Conservation (phyloP, 2,797 vertebrate genomes). For the Percopsis omiscomaycus region DNA sequence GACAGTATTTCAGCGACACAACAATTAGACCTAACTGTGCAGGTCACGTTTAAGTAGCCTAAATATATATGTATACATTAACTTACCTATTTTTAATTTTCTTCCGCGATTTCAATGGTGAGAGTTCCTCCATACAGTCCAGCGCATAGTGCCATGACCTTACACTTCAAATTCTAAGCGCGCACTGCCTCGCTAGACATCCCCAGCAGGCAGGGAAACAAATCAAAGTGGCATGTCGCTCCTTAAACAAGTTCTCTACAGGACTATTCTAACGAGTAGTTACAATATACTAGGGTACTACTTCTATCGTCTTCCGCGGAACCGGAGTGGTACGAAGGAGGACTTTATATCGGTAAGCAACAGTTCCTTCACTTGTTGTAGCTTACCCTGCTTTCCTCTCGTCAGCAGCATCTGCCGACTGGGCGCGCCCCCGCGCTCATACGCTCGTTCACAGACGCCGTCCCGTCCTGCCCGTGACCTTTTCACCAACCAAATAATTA, state of each 20-base stretch:
- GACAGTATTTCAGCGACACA: no score
- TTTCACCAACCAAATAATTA: slow-evolving; percentile 62
- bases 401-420: slow-evolving; percentile 52
- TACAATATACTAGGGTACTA: slow-evolving; percentile 13
- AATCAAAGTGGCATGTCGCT: slow-evolving; percentile 6
- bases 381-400: slow-evolving; percentile 59
- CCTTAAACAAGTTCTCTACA: not conserved
- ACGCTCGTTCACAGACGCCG: slow-evolving; percentile 18
- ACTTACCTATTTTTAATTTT: no score
- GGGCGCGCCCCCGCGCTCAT: slow-evolving; percentile 28
- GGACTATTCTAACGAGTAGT: not conserved
- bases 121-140: slow-evolving; percentile 37
- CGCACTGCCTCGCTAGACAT: slow-evolving; percentile 10
- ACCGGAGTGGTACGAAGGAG: slow-evolving; percentile 31
- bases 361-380: slow-evolving; percentile 83
- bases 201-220: not conserved
- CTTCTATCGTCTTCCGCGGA: slow-evolving; percentile 37
- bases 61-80: no score
- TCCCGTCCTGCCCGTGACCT: slow-evolving; percentile 57
- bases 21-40: no score
- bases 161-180: not conserved
- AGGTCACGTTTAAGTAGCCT: no score
- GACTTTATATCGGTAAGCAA: slow-evolving; percentile 67
- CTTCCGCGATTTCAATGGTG: no score
- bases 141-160: slow-evolving; percentile 6